Conservation (phyloP, 2,113 vertebrate species). For the Microtus montanus region DNA sequence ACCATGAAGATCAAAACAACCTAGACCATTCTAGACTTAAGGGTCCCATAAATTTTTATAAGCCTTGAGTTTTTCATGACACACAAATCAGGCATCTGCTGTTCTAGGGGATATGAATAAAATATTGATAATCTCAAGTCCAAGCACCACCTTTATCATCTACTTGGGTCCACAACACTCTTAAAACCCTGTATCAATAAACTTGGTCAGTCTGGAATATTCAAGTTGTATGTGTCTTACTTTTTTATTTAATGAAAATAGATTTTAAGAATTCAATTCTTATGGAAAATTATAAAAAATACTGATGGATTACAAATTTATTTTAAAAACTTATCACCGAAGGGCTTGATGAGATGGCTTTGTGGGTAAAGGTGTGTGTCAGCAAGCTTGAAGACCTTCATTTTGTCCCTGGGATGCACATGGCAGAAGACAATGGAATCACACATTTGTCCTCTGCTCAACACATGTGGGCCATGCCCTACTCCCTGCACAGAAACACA, state of each 20-base stretch:
- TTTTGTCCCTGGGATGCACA: neutral
- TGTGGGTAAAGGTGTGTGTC: neutral
- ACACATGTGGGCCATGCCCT: too few relatives aligned
- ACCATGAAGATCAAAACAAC: conserved; percentile 72
- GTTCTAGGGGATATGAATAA: conserved; percentile 64
- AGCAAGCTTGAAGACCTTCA: neutral
- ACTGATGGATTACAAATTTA: conserved; percentile 16
- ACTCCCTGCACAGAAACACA: too few relatives aligned
- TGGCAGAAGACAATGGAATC: neutral
- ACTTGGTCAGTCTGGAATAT: conserved; percentile 84
- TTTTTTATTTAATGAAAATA: conserved; percentile 62
- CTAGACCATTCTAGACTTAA: conserved; percentile 70
- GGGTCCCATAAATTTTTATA: conserved; percentile 78
- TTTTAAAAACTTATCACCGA: neutral
- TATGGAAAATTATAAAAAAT: neutral
- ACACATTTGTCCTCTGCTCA: neutral
- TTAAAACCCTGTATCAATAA: conserved; percentile 83
- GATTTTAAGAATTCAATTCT: conserved; percentile 23
- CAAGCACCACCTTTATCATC: conserved; percentile 60
- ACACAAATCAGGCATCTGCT: conserved; percentile 53
- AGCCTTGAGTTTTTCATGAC: conserved; percentile 60
- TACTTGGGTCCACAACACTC: conserved; percentile 70
- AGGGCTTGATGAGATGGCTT: neutral
- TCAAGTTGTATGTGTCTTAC: conserved; percentile 73
- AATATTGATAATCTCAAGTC: conserved; percentile 52